Conservation (phyloP, 2,888 invertebrate species). For the Nephrotoma guestfalica region DNA sequence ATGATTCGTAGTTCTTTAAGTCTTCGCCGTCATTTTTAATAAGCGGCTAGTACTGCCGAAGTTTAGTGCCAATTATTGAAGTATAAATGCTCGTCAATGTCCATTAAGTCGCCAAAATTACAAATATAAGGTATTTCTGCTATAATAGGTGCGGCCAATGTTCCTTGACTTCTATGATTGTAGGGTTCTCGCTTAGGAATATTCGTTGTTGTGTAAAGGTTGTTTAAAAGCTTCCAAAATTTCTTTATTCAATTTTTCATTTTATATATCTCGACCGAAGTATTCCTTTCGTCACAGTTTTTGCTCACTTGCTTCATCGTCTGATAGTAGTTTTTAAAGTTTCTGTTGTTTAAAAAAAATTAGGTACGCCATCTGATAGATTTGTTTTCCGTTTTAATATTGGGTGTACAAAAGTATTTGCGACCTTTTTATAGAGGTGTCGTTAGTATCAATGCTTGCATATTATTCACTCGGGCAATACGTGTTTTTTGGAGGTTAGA, state of each 20-base stretch:
- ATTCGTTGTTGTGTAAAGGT: neutral
- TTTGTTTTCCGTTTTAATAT: neutral
- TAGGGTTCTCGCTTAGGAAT: neutral
- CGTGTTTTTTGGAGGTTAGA: too few relatives aligned
- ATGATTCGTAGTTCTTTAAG: too few relatives aligned
- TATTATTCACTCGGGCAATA: too few relatives aligned
- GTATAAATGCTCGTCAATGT: too few relatives aligned
- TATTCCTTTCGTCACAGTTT: neutral
- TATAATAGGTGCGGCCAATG: neutral
- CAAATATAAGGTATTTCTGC: neutral
- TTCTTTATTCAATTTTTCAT: too few relatives aligned
- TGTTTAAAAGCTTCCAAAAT: neutral
- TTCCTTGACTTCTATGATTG: too few relatives aligned
- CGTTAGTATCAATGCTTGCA: too few relatives aligned
- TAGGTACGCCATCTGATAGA: neutral
- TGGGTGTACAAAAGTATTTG: too few relatives aligned
- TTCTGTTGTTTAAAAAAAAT: neutral
- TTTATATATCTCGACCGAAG: neutral
- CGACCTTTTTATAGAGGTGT: too few relatives aligned
- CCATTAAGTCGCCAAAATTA: too few relatives aligned
- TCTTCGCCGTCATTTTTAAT: too few relatives aligned
- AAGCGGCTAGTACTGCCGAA: too few relatives aligned
- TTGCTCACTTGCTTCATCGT: neutral
- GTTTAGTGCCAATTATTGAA: neutral
- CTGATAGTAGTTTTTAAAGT: neutral